phyloP scores from a whole-genome alignment of 2,113 vertebrate species.

The Gallinago undulata region DNA sequence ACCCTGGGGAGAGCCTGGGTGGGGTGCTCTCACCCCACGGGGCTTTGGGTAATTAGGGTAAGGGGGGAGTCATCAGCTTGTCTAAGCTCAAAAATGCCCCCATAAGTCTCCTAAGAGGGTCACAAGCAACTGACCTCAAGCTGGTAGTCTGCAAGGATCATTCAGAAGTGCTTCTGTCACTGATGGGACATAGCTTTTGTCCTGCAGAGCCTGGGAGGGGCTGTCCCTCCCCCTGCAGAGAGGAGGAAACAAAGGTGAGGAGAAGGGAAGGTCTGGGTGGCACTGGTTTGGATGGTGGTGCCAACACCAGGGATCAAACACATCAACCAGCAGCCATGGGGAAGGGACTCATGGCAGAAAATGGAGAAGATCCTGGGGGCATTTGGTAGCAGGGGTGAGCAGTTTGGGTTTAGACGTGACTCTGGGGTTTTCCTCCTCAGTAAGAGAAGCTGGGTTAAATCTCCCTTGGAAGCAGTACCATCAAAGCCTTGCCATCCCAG shows the following conservation, averaged over 20 bases:
- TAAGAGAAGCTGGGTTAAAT: not conserved
- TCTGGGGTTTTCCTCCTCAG: not conserved
- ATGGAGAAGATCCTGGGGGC: not conserved
- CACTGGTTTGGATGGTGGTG: not conserved
- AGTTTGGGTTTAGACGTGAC: not conserved
- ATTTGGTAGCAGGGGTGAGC: not conserved
- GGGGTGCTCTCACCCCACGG: not conserved
- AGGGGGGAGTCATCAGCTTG: fast-evolving
- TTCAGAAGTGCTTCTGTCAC: not conserved
- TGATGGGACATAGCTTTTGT: not conserved
- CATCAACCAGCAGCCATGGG: not conserved
- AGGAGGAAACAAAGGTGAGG: not conserved
- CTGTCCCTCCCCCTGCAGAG: not conserved
- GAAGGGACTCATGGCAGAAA: too few relatives aligned
- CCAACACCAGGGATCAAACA: not conserved
- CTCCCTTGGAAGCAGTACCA: not conserved
- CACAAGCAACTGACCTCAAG: not conserved
- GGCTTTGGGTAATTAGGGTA: not conserved
- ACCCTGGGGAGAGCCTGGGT: not conserved
- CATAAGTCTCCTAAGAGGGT: not conserved
- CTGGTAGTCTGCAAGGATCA: not conserved
- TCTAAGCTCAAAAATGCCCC: not conserved
- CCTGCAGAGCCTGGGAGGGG: not conserved
- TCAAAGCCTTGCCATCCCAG: not conserved
- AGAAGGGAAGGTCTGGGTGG: not conserved